Conservation (phyloP, 2,797 vertebrate species). For the Clarias platycephalus region DNA sequence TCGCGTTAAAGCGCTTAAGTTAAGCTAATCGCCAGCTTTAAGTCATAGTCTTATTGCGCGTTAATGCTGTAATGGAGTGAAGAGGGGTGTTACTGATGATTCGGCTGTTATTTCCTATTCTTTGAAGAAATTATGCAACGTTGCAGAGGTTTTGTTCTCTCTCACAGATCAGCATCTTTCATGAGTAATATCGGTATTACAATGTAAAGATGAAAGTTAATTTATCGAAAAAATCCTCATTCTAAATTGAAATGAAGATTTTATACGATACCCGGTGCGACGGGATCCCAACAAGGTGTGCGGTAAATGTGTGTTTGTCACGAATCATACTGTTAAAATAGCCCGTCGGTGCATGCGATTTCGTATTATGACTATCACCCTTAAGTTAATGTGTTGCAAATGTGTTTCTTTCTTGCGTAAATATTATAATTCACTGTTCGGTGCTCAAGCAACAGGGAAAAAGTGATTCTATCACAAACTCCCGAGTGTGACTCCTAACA, state of each 20-base stretch:
- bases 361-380: neutral
- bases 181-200: neutral
- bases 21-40: neutral
- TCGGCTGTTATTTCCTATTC: neutral
- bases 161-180: neutral
- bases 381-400: neutral
- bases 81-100: neutral
- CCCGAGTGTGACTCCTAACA: too few relatives aligned
- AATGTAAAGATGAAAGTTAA: neutral
- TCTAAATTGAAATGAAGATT: neutral
- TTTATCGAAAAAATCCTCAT: neutral
- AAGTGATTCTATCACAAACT: neutral
- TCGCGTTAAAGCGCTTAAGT: neutral
- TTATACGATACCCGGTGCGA: neutral
- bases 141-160: neutral
- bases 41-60: neutral
- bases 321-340: neutral
- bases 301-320: neutral
- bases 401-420: neutral
- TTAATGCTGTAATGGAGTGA: neutral
- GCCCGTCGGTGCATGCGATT: neutral
- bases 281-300: neutral
- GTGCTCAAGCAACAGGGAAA: neutral
- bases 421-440: neutral
- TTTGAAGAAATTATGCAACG: neutral